These are phyloP conservation scores for Hirudinaria manillensis DNA, from an alignment of 2,888 invertebrate genomes.

Conservation along the genomic window DNA sequence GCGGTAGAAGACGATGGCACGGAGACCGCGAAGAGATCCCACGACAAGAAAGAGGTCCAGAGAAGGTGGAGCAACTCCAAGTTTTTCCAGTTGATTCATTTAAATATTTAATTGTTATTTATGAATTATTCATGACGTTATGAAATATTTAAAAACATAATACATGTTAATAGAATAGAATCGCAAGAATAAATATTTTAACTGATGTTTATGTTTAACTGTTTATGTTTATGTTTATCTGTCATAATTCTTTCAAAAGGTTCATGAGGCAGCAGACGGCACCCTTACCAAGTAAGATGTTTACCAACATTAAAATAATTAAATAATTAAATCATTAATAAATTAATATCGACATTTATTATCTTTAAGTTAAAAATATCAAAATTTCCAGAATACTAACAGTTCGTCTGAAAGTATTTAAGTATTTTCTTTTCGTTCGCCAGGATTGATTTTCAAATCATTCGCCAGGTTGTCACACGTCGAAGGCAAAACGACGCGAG, in stretches of 20 bases:
- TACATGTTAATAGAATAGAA: too few relatives aligned
- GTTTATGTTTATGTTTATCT: neutral
- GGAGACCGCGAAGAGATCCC: neutral
- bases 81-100: too few relatives aligned
- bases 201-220: neutral
- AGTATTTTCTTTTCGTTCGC: neutral
- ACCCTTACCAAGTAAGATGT: neutral
- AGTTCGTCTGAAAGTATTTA: neutral
- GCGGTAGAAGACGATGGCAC: neutral
- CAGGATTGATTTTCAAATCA: neutral
- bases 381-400: neutral
- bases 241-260: neutral
- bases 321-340: neutral
- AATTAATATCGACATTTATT: neutral
- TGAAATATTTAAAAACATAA: too few relatives aligned
- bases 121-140: too few relatives aligned
- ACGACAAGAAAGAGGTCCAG: neutral
- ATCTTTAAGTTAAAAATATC: neutral
- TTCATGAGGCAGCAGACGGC: neutral
- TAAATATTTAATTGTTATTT: too few relatives aligned
- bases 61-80: neutral
- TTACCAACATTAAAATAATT: neutral
- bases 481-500: neutral
- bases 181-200: too few relatives aligned
- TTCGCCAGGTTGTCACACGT: constrained; percentile 10